Conservation (phyloP, 2,888 invertebrate genomes). For the Catotricha subobsoleta region DNA sequence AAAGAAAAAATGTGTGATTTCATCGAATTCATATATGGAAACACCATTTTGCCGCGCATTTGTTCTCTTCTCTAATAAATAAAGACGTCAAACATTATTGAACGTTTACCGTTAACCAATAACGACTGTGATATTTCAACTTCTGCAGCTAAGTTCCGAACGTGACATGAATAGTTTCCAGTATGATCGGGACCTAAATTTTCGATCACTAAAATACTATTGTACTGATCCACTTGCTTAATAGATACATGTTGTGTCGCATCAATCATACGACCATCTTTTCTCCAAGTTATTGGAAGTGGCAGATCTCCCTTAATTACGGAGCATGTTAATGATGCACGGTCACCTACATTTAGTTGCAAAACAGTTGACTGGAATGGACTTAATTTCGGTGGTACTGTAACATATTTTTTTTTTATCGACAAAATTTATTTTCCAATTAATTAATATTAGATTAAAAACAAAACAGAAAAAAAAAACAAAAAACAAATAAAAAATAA, state of each 20-base stretch:
- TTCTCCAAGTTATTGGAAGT: constrained; percentile 56
- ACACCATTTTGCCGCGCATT: neutral
- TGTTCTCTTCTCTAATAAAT: neutral
- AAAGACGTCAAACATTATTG: neutral
- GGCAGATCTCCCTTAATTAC: constrained; percentile 61
- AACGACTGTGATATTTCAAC: constrained; percentile 54
- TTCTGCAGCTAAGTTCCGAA: constrained; percentile 52
- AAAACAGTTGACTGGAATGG: constrained; percentile 49
- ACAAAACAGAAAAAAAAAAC: too few relatives aligned
- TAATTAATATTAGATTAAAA: too few relatives aligned
- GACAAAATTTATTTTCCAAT: constrained; percentile 6
- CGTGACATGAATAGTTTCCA: constrained; percentile 60
- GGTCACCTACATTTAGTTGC: constrained; percentile 51
- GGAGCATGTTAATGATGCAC: constrained; percentile 54
- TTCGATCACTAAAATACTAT: constrained; percentile 60
- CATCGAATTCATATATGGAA: neutral
- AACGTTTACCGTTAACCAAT: constrained; percentile 64
- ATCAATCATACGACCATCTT: constrained; percentile 48
- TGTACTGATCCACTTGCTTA: constrained; percentile 57
- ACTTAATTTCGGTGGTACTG: constrained; percentile 60
- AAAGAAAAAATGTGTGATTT: constrained; percentile 26
- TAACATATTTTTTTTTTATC: constrained; percentile 7
- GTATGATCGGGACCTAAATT: constrained; percentile 56
- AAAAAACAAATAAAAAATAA: too few relatives aligned
- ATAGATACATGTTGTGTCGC: constrained; percentile 44